These are phyloP conservation scores for Dendronephthya gigantea DNA, from an alignment of 64 coral and sea anemone genomes.

Conservation along the genomic window DNA sequence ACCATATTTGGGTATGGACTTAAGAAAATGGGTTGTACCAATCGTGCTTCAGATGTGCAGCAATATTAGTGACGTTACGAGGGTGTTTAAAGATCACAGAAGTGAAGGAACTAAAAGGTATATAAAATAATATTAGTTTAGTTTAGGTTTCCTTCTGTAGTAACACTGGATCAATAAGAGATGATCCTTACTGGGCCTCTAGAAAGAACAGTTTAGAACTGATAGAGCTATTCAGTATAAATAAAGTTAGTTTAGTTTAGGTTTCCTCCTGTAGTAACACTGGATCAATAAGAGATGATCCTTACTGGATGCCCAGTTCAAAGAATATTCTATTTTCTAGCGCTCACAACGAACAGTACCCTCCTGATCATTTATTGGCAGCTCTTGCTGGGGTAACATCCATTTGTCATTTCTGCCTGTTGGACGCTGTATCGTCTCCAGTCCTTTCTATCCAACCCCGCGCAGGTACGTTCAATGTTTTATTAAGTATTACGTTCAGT, in stretches of 20 bases:
- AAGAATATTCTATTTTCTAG: too few relatives aligned
- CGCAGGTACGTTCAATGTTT: slow-evolving; percentile 18
- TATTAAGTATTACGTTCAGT: too few relatives aligned
- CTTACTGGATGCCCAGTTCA: too few relatives aligned
- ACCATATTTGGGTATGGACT: slow-evolving; percentile 60
- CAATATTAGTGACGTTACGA: slow-evolving; percentile 48
- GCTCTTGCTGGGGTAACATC: slow-evolving; percentile 60
- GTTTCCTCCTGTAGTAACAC: too few relatives aligned
- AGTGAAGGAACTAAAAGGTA: not conserved
- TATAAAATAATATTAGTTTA: not conserved
- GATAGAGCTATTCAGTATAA: too few relatives aligned
- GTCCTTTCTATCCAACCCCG: slow-evolving; percentile 79
- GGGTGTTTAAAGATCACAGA: slow-evolving; percentile 22
- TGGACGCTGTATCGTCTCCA: slow-evolving; percentile 61
- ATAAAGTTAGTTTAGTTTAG: too few relatives aligned
- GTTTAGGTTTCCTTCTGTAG: too few relatives aligned
- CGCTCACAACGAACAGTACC: slow-evolving; percentile 25
- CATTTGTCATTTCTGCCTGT: slow-evolving; percentile 81
- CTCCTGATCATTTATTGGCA: slow-evolving; percentile 74
- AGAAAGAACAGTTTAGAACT: too few relatives aligned
- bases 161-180: too few relatives aligned
- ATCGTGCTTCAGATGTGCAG: slow-evolving; percentile 68
- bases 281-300: too few relatives aligned
- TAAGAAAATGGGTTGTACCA: slow-evolving; percentile 70
- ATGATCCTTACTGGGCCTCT: too few relatives aligned